Evolutionary conservation across 1,140 invertebrate species (phyloP).

Genomic region (Magallana ariakensis): DNA sequence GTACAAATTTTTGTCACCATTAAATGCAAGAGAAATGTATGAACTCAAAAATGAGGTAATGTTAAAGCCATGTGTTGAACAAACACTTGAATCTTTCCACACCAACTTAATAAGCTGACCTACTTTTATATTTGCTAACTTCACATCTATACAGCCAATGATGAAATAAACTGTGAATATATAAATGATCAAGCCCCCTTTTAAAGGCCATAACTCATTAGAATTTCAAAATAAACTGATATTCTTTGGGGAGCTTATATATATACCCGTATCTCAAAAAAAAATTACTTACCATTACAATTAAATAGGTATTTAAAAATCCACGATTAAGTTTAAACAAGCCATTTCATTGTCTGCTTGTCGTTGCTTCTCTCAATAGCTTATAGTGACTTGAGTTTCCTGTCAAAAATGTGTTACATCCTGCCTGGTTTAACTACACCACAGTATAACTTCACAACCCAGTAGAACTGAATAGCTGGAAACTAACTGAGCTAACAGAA

Average conservation of each 20-base stretch:
- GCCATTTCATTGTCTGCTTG: not conserved
- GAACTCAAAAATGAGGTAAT: too few species aligned
- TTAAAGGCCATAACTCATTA: not conserved
- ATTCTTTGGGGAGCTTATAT: not conserved
- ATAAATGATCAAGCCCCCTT: too few species aligned
- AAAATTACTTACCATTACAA: slow-evolving; percentile 20
- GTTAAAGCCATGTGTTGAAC: too few species aligned
- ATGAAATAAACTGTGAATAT: too few species aligned
- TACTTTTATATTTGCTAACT: not conserved
- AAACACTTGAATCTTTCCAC: too few species aligned
- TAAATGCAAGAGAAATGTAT: too few species aligned
- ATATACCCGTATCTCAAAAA: too few species aligned
- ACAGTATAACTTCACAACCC: slow-evolving; percentile 9
- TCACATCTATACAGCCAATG: too few species aligned
- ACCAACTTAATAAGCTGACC: not conserved
- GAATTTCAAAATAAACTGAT: not conserved
- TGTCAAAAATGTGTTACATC: slow-evolving; percentile 22
- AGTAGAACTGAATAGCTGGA: not conserved
- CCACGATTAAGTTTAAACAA: not conserved
- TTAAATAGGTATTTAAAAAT: not conserved
- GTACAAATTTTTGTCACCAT: too few species aligned
- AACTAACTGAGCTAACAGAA: not conserved
- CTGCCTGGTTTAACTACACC: not conserved
- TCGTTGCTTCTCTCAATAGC: not conserved
- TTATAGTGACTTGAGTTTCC: slow-evolving; percentile 11